phyloP scores from a whole-genome alignment of 2,113 vertebrate species.

The Phalacrocorax carbo region DNA sequence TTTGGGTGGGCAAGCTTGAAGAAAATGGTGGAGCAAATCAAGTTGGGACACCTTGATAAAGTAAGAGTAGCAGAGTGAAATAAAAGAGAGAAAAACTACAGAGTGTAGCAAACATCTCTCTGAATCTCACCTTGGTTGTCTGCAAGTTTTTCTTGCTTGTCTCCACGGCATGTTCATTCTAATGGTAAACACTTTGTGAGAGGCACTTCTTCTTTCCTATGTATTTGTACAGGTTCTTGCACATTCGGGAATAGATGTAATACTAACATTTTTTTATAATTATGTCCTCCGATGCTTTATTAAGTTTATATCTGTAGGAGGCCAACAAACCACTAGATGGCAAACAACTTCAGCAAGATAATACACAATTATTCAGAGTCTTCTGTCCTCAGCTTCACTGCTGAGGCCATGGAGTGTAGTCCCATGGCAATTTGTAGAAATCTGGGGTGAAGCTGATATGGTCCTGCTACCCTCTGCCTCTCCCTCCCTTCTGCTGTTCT shows the following conservation, averaged over 20 bases:
- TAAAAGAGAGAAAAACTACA: not conserved
- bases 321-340: slow-evolving; percentile 31
- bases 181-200: not conserved
- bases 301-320: not conserved
- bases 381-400: not conserved
- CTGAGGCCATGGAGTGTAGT: not conserved
- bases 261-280: not conserved
- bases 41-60: not conserved
- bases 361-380: not conserved
- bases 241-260: not conserved
- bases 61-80: not conserved
- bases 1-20: not conserved
- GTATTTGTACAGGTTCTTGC: not conserved
- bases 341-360: slow-evolving; percentile 19
- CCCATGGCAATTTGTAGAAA: not conserved
- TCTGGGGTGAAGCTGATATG: not conserved
- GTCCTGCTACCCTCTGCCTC: not conserved
- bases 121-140: not conserved
- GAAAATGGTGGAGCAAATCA: not conserved
- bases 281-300: not conserved
- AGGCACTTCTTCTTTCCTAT: not conserved
- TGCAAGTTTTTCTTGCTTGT: not conserved
- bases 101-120: not conserved
- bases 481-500: not conserved
- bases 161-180: not conserved